Conservation (phyloP, 2,113 vertebrate genomes). For the Strix uralensis region DNA sequence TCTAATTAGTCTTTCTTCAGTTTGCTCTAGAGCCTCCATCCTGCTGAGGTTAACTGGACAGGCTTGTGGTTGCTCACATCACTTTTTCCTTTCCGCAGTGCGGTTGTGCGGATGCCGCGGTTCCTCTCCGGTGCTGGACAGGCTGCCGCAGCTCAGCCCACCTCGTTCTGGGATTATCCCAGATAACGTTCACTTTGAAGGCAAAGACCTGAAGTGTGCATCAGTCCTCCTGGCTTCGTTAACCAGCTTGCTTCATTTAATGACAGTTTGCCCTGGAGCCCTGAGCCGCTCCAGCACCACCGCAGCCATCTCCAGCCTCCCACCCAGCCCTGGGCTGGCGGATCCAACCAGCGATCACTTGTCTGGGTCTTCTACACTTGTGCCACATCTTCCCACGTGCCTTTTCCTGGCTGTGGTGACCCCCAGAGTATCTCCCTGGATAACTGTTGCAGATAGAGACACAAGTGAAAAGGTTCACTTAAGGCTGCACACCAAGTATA, state of each 20-base stretch:
- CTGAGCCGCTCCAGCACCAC: not conserved
- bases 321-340: not conserved
- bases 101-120: not conserved
- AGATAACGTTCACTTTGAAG: not conserved
- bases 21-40: not conserved
- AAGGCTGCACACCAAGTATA: not conserved
- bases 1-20: not conserved
- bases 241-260: not conserved
- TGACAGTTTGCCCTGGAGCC: not conserved
- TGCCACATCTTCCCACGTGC: not conserved
- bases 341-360: not conserved
- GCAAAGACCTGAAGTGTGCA: not conserved
- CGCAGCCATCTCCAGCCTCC: not conserved
- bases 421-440: not conserved
- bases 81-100: accelerated
- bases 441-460: not conserved
- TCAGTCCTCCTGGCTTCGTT: not conserved
- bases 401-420: not conserved
- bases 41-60: not conserved
- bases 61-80: not conserved
- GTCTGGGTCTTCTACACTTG: not conserved
- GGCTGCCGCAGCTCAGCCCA: accelerated
- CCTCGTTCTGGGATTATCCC: not conserved
- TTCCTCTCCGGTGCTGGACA: not conserved
- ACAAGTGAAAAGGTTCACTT: not conserved